Conservation (phyloP, 2,113 vertebrate species). For the Cettia cetti region DNA sequence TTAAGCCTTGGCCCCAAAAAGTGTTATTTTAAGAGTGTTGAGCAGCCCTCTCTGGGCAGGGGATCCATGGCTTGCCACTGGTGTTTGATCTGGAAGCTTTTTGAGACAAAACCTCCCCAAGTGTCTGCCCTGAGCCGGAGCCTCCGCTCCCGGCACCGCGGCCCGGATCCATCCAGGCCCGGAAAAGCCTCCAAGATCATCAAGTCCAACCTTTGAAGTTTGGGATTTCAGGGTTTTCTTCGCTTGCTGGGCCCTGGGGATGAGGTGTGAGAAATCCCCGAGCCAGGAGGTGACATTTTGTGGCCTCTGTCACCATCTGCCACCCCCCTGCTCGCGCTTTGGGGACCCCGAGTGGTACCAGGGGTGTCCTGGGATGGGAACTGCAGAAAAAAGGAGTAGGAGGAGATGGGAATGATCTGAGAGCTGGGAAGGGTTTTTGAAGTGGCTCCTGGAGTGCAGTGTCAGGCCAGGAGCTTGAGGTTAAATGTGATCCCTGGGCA, state of each 20-base stretch:
- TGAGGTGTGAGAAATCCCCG: neutral
- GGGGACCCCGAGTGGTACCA: rapidly evolving
- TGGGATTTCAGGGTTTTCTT: neutral
- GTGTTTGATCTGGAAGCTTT: neutral
- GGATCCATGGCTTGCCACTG: neutral
- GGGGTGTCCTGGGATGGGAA: rapidly evolving
- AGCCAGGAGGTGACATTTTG: neutral
- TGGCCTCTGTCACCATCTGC: rapidly evolving
- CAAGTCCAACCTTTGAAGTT: neutral
- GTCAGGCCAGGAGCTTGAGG: slow-evolving; percentile 9
- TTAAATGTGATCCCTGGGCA: neutral
- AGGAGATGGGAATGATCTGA: neutral
- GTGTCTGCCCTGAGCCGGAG: neutral
- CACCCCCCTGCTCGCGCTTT: rapidly evolving
- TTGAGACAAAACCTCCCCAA: neutral
- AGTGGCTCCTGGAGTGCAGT: neutral
- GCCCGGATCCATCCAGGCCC: rapidly evolving
- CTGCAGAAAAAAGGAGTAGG: rapidly evolving
- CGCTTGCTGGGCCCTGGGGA: neutral
- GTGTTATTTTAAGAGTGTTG: neutral
- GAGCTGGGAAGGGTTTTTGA: neutral
- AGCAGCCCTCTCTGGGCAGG: neutral
- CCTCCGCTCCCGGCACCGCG: neutral
- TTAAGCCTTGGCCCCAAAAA: neutral
- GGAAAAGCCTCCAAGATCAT: neutral